Percentiles rank a stretch among this genome's conserved stretches.
Conservation (phyloP, 2,113 vertebrate species). For the Sardina pilchardus region DNA sequence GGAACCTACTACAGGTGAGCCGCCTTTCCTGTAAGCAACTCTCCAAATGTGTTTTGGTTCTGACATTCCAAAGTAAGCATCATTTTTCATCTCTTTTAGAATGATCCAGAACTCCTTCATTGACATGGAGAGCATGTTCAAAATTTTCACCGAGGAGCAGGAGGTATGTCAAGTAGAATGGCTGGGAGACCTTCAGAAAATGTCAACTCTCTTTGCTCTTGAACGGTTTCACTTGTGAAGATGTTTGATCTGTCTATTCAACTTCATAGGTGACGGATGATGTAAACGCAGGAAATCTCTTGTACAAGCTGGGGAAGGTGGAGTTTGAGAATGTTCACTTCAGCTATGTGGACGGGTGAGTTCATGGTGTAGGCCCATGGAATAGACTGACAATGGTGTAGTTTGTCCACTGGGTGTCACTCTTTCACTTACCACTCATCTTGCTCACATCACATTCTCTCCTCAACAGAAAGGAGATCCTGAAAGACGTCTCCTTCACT, state of each 20-base stretch:
- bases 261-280: slow-evolving; percentile 83
- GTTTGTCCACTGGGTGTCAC: not conserved
- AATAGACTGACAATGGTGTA: not conserved
- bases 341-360: slow-evolving; percentile 68
- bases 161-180: slow-evolving; percentile 75
- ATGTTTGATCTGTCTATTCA: not conserved
- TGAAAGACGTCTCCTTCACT: slow-evolving; percentile 88
- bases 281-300: slow-evolving; percentile 77
- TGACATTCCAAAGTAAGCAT: not conserved
- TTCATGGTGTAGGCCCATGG: no score
- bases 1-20: slow-evolving; percentile 95
- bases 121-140: slow-evolving; percentile 99
- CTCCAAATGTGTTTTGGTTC: not conserved
- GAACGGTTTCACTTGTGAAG: not conserved
- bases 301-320: slow-evolving; percentile 75
- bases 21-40: not conserved
- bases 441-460: not conserved
- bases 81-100: slow-evolving; percentile 62
- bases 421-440: not conserved
- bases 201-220: not conserved
- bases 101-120: slow-evolving; percentile 97
- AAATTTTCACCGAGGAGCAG: slow-evolving; percentile 84
- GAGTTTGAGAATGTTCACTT: slow-evolving; percentile 94
- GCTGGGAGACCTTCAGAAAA: not conserved
- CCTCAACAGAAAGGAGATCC: slow-evolving; percentile 79